phyloP scores from a whole-genome alignment of 2,888 invertebrate genomes.

The Quadroppia sp. region DNA sequence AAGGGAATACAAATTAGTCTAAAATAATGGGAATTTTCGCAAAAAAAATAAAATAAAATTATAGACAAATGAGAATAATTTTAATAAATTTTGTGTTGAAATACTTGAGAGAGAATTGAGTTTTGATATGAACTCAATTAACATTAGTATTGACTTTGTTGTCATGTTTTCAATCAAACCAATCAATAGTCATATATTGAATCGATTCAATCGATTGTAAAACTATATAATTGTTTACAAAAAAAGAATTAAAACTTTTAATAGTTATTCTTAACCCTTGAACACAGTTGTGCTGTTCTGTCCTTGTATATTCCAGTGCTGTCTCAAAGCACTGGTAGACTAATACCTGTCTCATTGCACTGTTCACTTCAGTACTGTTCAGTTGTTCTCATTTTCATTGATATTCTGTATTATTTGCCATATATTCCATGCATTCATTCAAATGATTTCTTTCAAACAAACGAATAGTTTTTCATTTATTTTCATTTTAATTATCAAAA shows the following conservation, averaged over 20 bases:
- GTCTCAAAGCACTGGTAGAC: not conserved
- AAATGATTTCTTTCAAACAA: conserved; percentile 9
- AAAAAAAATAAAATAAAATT: too few relatives aligned
- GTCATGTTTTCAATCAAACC: too few relatives aligned
- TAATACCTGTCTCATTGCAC: not conserved
- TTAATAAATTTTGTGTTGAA: too few relatives aligned
- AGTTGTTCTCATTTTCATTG: not conserved
- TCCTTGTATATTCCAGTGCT: not conserved
- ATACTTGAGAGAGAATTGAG: too few relatives aligned
- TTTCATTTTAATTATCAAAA: not conserved
- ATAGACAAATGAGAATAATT: too few relatives aligned
- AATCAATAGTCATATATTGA: too few relatives aligned
- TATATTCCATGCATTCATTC: conserved; percentile 8
- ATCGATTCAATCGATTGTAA: not conserved
- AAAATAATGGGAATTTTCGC: too few relatives aligned
- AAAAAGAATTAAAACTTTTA: not conserved
- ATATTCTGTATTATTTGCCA: conserved; percentile 23
- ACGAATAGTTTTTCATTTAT: not conserved
- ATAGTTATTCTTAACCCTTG: too few relatives aligned
- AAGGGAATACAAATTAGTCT: too few relatives aligned
- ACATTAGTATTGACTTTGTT: too few relatives aligned
- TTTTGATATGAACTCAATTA: too few relatives aligned
- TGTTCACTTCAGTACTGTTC: not conserved
- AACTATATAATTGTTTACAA: conserved; percentile 19
- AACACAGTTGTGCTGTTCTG: not conserved